A percentile compares a stretch with the other conserved stretches of the same genome.
Evolutionary conservation across 2,113 vertebrate genomes (phyloP).

Genomic region (Rousettus leschenaultii): DNA sequence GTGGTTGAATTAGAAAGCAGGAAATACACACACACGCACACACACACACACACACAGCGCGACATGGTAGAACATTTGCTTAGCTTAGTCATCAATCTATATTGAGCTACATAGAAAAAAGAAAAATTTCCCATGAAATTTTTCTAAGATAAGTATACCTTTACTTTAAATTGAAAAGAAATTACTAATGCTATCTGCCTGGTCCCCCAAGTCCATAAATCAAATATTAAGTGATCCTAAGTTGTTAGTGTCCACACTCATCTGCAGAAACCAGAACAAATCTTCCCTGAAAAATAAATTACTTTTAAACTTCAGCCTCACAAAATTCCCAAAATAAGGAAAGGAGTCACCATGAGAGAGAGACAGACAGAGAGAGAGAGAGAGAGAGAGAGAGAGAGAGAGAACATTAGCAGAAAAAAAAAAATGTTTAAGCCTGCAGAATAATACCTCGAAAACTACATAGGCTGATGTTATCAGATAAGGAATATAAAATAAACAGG

Average conservation of each 20-base stretch:
- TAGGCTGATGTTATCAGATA: background rate
- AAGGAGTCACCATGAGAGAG: background rate
- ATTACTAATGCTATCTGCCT: background rate
- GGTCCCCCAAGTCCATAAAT: background rate
- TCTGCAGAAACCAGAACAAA: background rate
- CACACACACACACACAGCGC: no score
- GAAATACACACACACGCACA: background rate
- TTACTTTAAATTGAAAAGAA: background rate
- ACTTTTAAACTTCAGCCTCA: background rate
- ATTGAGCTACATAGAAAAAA: background rate
- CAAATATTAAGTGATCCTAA: background rate
- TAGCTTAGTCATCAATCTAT: background rate
- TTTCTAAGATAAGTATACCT: background rate
- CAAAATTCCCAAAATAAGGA: background rate
- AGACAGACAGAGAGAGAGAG: background rate
- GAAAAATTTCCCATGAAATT: background rate
- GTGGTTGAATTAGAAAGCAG: background rate
- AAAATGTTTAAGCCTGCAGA: background rate
- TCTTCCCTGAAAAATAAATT: background rate
- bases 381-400: background rate
- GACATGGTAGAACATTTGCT: background rate
- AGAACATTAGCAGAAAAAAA: background rate
- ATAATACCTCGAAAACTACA: background rate
- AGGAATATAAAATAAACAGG: background rate
- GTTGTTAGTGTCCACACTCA: background rate